phyloP scores from a whole-genome alignment of 1,140 invertebrate genomes.

The Drosophila willistoni region DNA sequence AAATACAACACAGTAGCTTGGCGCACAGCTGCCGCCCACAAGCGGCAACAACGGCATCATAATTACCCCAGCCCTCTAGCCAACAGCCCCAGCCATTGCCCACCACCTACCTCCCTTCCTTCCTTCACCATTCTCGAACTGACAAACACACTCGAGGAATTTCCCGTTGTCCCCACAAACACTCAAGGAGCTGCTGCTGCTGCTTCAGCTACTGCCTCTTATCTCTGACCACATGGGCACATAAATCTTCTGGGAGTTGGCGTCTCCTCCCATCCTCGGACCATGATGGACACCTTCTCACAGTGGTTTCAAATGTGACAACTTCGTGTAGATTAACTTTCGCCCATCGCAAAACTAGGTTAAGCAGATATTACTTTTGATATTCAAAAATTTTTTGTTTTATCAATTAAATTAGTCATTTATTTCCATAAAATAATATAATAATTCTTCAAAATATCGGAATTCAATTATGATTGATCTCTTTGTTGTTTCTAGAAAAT shows the following conservation, averaged over 20 bases:
- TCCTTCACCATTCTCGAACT: slow-evolving; percentile 25
- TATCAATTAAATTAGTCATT: no score
- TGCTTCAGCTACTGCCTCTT: slow-evolving; percentile 25
- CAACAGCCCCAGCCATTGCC: background rate
- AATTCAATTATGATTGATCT: no score
- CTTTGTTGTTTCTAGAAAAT: no score
- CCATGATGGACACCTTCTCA: slow-evolving; percentile 21
- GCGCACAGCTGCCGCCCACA: slow-evolving; percentile 53
- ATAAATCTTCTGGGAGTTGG: slow-evolving; percentile 63
- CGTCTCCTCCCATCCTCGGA: background rate
- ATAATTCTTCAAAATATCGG: no score
- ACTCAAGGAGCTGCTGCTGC: slow-evolving; percentile 37
- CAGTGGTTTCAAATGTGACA: slow-evolving; percentile 37
- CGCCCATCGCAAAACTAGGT: no score
- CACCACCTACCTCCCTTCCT: background rate
- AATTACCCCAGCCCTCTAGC: slow-evolving; percentile 54
- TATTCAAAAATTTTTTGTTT: no score
- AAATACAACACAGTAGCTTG: slow-evolving; percentile 20
- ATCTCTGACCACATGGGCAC: slow-evolving; percentile 75
- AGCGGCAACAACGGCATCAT: slow-evolving; percentile 56
- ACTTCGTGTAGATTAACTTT: background rate
- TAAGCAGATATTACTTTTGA: no score
- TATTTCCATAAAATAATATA: no score
- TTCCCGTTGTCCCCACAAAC: slow-evolving; percentile 15
- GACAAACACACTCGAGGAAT: slow-evolving; percentile 74